These are phyloP conservation scores for Catostylus mosaicus DNA, from an alignment of 30 jellyfish, hydroid and myxozoan genomes.

Conservation along the genomic window DNA sequence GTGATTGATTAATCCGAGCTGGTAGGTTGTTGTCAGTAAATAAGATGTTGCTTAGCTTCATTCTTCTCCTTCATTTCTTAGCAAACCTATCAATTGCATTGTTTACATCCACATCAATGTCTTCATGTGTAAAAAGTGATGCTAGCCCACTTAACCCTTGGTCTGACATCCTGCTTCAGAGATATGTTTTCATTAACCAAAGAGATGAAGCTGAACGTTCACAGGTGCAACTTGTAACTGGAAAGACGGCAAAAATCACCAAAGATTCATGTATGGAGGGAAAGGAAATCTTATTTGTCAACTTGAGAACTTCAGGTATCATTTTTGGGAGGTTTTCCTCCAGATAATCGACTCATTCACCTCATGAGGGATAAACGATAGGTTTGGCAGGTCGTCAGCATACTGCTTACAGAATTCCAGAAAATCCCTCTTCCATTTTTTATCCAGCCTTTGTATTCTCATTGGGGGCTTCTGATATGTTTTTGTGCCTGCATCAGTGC, in stretches of 20 bases:
- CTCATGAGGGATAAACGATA: too few species aligned
- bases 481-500: too few species aligned
- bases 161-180: neutral
- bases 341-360: neutral
- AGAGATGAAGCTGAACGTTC: slow-evolving; percentile 24
- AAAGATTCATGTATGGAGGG: too few species aligned
- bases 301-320: neutral
- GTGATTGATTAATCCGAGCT: too few species aligned
- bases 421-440: slow-evolving; percentile 7
- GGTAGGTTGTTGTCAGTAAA: too few species aligned
- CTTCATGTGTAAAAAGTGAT: neutral
- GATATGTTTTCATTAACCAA: neutral
- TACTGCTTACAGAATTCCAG: neutral
- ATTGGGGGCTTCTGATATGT: too few species aligned
- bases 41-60: neutral
- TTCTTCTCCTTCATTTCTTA: neutral
- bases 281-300: neutral
- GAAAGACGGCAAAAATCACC: neutral
- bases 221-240: slow-evolving; percentile 19
- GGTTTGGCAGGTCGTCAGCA: neutral
- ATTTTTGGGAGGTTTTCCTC: neutral
- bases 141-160: neutral
- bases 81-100: neutral
- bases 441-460: neutral
- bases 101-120: neutral